Conservation (phyloP, 1,140 invertebrate genomes). For the Eulimnadia texana region DNA sequence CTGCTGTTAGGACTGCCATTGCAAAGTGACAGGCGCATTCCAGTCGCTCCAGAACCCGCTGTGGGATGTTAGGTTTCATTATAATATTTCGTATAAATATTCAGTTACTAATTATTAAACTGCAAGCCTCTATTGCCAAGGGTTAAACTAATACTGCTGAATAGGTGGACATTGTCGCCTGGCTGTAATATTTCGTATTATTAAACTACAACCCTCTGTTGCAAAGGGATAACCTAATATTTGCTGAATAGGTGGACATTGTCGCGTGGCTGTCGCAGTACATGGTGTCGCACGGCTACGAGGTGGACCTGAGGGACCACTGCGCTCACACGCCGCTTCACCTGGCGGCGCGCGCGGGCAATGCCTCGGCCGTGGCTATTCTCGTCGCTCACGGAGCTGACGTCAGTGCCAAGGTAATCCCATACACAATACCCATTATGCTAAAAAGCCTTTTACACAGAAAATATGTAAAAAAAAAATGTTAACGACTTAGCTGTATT, state of each 20-base stretch:
- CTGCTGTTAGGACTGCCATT: too few relatives aligned
- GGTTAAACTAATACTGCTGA: too few relatives aligned
- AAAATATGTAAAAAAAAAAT: background rate
- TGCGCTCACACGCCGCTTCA: constrained; percentile 30
- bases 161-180: constrained; percentile 21
- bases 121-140: too few relatives aligned
- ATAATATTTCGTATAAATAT: too few relatives aligned
- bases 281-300: constrained; percentile 21
- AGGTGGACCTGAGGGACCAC: constrained; percentile 25
- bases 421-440: background rate
- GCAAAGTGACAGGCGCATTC: too few relatives aligned
- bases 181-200: constrained; percentile 22
- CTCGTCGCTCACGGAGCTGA: constrained; percentile 24
- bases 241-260: constrained; percentile 20
- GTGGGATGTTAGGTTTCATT: too few relatives aligned
- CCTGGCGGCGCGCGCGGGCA: constrained; percentile 25
- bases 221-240: too few relatives aligned
- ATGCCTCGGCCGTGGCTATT: constrained; percentile 21
- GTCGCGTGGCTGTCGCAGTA: constrained; percentile 22
- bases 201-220: too few relatives aligned
- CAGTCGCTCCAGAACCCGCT: too few relatives aligned
- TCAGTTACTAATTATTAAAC: too few relatives aligned
- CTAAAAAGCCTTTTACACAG: background rate
- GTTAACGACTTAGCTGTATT: too few relatives aligned
- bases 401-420: constrained; percentile 23